These are phyloP conservation scores for Melanotaenia maccullochi DNA, from an alignment of 2,797 vertebrate species.

Conservation along the genomic window DNA sequence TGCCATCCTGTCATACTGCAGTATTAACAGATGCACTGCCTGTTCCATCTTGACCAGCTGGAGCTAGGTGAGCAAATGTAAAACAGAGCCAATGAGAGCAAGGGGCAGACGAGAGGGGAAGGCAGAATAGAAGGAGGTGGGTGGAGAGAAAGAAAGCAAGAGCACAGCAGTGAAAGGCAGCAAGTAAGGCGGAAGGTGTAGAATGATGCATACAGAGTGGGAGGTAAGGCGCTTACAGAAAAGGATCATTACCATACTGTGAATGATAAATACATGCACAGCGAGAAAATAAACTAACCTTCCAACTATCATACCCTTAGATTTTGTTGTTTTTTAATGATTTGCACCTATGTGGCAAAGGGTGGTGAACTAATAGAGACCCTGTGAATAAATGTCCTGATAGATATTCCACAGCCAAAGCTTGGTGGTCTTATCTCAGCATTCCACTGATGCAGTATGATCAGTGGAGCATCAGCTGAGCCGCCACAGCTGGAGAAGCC, in stretches of 20 bases:
- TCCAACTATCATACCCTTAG: neutral
- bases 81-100: constrained; percentile 20
- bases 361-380: constrained; percentile 10
- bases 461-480: constrained; percentile 66
- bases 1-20: constrained; percentile 58
- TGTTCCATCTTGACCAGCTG: constrained; percentile 57
- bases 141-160: constrained; percentile 4
- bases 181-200: constrained; percentile 38
- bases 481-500: constrained; percentile 65
- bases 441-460: constrained; percentile 72
- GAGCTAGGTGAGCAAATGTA: constrained; percentile 50
- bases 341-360: constrained; percentile 24
- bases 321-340: neutral
- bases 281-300: constrained; percentile 16
- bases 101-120: constrained; percentile 8
- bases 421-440: constrained; percentile 69
- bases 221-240: constrained; percentile 16
- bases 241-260: constrained; percentile 39
- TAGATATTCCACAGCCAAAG: constrained; percentile 27
- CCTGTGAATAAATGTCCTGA: constrained; percentile 37
- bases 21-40: constrained; percentile 64
- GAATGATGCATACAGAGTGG: constrained; percentile 34
- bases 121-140: neutral
- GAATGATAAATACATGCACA: constrained; percentile 38
- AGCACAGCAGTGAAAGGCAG: constrained; percentile 12